These are phyloP conservation scores for Eumeta japonica DNA, from an alignment of 1,140 invertebrate genomes.

Conservation along the genomic window DNA sequence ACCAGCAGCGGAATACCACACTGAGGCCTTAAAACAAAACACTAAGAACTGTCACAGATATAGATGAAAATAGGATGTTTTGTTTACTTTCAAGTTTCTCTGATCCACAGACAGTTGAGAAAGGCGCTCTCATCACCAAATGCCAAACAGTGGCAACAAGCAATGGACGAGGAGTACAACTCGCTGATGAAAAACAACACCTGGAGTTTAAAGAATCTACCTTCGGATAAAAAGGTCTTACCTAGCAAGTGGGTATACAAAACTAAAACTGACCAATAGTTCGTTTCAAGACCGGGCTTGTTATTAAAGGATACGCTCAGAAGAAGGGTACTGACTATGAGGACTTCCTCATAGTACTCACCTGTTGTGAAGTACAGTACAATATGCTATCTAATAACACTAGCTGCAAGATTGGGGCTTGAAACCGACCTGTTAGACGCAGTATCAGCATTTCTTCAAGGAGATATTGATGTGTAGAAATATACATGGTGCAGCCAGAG, in stretches of 20 bases:
- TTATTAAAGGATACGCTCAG: constrained; percentile 22
- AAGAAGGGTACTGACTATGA: constrained; percentile 21
- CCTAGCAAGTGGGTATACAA: constrained; percentile 20
- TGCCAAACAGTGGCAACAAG: constrained; percentile 23
- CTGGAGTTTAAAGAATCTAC: too few relatives aligned
- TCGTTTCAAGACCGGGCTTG: constrained; percentile 17
- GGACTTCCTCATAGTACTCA: constrained; percentile 23
- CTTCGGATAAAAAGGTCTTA: too few relatives aligned
- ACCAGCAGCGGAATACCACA: constrained; percentile 3
- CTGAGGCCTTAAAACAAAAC: constrained; percentile 5
- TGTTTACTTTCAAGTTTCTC: constrained; percentile 5
- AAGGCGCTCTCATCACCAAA: constrained; percentile 22
- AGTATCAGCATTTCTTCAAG: too few relatives aligned
- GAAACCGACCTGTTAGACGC: constrained; percentile 21
- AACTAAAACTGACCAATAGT: constrained; percentile 11
- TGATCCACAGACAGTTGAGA: constrained; percentile 21
- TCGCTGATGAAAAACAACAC: constrained; percentile 27
- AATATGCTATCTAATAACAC: constrained; percentile 19
- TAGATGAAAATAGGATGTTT: constrained; percentile 6
- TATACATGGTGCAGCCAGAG: constrained; percentile 35
- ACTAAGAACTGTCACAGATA: too few relatives aligned
- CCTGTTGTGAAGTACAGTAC: constrained; percentile 20
- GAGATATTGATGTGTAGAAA: constrained; percentile 34
- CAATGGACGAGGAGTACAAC: too few relatives aligned
- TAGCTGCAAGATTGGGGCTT: constrained; percentile 20